A percentile compares a stretch with the other conserved stretches of the same genome.
phyloP scores from a whole-genome alignment of 2,888 invertebrate genomes.

The Drosophila limbata region DNA sequence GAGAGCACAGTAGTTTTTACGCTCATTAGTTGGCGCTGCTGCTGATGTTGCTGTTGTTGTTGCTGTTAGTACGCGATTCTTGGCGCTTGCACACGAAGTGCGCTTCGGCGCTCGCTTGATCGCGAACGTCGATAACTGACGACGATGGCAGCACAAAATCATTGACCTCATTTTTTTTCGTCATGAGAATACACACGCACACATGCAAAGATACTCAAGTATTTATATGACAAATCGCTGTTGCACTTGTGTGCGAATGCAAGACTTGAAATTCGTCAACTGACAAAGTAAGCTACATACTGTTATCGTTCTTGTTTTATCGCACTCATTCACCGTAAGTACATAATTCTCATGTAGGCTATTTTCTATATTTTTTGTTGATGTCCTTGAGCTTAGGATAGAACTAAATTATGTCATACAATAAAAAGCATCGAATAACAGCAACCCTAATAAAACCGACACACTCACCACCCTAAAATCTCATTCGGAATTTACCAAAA shows the following conservation, averaged over 20 bases:
- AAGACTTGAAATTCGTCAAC: constrained; percentile 37
- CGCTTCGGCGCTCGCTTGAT: constrained; percentile 58
- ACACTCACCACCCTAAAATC: constrained; percentile 33
- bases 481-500: constrained; percentile 17
- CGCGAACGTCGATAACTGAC: constrained; percentile 71
- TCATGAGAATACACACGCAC: constrained; percentile 62
- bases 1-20: constrained; percentile 34
- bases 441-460: constrained; percentile 42
- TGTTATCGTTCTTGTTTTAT: constrained; percentile 69
- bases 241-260: constrained; percentile 60
- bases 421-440: constrained; percentile 30
- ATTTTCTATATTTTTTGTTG: constrained; percentile 19
- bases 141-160: constrained; percentile 73
- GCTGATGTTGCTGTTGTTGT: constrained; percentile 16
- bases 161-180: constrained; percentile 81
- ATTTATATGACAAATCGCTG: constrained; percentile 35
- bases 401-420: constrained; percentile 57
- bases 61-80: constrained; percentile 48
- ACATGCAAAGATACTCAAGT: constrained; percentile 15
- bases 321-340: constrained; percentile 36
- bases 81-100: constrained; percentile 68
- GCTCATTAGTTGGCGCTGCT: constrained; percentile 53
- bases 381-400: constrained; percentile 70
- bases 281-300: constrained; percentile 35
- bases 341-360: constrained; percentile 16